Percentiles rank a stretch among this genome's conserved stretches.
phyloP scores from a whole-genome alignment of 2,113 vertebrate species.

The Gavialis gangeticus region DNA sequence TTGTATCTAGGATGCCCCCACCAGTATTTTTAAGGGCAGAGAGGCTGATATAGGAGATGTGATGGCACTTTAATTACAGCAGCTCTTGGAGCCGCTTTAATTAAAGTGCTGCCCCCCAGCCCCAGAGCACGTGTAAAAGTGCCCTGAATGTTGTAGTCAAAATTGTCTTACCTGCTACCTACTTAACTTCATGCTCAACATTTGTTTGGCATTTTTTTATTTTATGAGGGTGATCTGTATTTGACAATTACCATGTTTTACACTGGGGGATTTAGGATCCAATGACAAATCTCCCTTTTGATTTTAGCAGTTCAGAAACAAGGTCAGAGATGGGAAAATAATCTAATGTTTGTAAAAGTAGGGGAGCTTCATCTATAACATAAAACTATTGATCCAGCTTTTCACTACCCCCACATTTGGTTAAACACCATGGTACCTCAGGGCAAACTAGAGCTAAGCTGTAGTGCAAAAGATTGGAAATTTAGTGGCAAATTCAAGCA shows the following conservation, averaged over 20 bases:
- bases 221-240: neutral
- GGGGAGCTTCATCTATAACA: neutral
- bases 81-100: too few relatives aligned
- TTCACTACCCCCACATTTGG: neutral
- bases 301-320: neutral
- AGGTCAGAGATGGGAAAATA: neutral
- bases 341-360: neutral
- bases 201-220: neutral
- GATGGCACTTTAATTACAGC: too few relatives aligned
- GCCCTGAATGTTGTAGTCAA: neutral
- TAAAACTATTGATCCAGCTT: rapidly evolving
- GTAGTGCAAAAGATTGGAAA: neutral
- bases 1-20: too few relatives aligned
- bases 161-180: neutral
- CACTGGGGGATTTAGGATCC: neutral
- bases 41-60: too few relatives aligned
- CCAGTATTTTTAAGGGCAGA: too few relatives aligned
- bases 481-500: neutral
- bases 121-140: neutral
- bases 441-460: neutral
- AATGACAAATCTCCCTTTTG: neutral
- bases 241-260: neutral
- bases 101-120: too few relatives aligned
- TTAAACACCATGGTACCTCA: neutral
- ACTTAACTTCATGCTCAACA: neutral